A percentile compares a stretch with the other conserved stretches of the same genome.
phyloP scores from a whole-genome alignment of 1,140 invertebrate species.

The Alviniconcha marisindica region DNA sequence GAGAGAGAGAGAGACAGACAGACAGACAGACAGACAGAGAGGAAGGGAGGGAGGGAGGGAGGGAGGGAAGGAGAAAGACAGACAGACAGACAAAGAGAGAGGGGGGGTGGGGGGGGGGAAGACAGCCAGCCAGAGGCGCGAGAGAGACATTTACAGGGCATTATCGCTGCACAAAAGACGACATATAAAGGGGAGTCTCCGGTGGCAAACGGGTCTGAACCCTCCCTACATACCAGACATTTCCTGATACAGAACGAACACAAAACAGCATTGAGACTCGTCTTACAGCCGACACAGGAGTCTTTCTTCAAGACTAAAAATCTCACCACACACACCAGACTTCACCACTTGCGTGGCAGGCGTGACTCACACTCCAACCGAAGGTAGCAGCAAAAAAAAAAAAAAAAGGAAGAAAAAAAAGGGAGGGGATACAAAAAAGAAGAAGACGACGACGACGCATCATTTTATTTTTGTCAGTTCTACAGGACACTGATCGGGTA shows the following conservation, averaged over 20 bases:
- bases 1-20: neutral
- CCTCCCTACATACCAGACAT: too few relatives aligned
- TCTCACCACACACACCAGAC: too few relatives aligned
- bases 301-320: too few relatives aligned
- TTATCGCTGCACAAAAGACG: neutral
- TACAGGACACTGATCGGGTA: too few relatives aligned
- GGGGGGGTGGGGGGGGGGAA: conserved; percentile 22
- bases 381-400: neutral
- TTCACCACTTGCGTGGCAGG: neutral
- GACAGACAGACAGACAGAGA: neutral
- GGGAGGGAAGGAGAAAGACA: neutral
- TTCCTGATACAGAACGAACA: too few relatives aligned
- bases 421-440: neutral
- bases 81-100: neutral
- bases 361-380: neutral
- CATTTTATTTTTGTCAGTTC: too few relatives aligned
- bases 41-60: neutral
- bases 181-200: conserved; percentile 1
- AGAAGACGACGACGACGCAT: neutral
- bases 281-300: too few relatives aligned
- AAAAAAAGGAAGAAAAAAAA: neutral
- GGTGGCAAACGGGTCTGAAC: neutral
- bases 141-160: neutral
- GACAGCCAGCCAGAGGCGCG: neutral
- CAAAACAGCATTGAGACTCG: too few relatives aligned